Evolutionary conservation across 2,113 vertebrate species (phyloP), one percentile per base, ranked within the genome.

Genomic region (Phylloscopus trochilus): DNA sequence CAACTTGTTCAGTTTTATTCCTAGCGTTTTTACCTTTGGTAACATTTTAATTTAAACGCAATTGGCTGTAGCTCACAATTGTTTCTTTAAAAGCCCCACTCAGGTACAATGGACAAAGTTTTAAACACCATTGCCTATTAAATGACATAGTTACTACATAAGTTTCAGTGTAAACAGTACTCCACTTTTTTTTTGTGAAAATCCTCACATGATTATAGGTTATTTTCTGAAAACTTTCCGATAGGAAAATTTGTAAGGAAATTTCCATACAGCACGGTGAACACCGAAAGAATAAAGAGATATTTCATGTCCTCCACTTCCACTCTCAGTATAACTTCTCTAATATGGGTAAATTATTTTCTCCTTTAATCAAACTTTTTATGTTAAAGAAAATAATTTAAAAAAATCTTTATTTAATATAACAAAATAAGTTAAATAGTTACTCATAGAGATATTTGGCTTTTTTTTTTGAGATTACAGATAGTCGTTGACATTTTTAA

Each of bases 351-450:
- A 51, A 66, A 31, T 83, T 26, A 3, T 47, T 70, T 76, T 73
- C 12, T 83, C 39, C 43, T 52, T 51, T 53, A 79, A 63, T 49
- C 3, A 11, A 76, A 37, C 5, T 3, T 68, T 51, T 74, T 9
- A 24, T 51, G 10, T 23, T 33, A 63, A 69, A 68, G 33, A 53
- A 68, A 77, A 51, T 4, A 77, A 70, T 39, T 39, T 33, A 46
- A 49, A 49, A 49, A 4, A 63, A 20, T 33, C 4, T 35, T 62
- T 67, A 14, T 76, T 76, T 83, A 70, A 76, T 72, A 56, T 49
- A 37, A 51, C 33, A 88, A 86, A 93, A 95, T 90, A 96, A 91
- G 2, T 92, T 92, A 95, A 76, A 82, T 84, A 83, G 41, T 91
- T 83, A 75, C 5, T 86, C 23, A 62, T 43, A 33, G 20, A 83